These are phyloP conservation scores for Camelus bactrianus DNA, from an alignment of 2,113 vertebrate species.

Conservation along the genomic window DNA sequence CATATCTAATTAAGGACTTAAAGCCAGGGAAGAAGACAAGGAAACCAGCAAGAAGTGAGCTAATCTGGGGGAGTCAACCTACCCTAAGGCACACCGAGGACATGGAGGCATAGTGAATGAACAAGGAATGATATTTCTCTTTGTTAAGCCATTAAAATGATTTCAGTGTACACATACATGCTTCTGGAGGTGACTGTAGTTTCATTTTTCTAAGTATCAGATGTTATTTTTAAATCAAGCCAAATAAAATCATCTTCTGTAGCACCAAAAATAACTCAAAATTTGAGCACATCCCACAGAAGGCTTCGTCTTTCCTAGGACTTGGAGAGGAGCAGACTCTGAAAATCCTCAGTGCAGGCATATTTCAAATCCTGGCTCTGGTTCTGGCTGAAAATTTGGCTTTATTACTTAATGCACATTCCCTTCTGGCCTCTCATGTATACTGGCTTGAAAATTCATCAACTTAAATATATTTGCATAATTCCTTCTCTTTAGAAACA, in stretches of 20 bases:
- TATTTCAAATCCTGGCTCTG: neutral
- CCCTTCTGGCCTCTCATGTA: neutral
- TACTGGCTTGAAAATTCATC: neutral
- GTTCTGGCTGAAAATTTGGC: neutral
- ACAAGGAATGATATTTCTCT: neutral
- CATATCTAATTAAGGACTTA: neutral
- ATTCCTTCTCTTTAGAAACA: conserved; percentile 51
- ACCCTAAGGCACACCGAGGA: neutral
- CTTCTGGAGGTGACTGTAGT: neutral
- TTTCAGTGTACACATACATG: neutral
- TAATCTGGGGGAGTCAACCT: neutral
- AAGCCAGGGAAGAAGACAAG: neutral
- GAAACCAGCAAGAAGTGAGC: neutral
- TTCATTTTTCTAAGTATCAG: conserved; percentile 19
- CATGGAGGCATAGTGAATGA: neutral
- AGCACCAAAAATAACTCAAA: neutral
- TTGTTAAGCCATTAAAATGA: neutral
- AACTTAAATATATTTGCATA: neutral
- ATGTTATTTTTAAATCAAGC: conserved; percentile 7
- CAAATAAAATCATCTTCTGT: neutral
- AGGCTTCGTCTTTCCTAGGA: neutral
- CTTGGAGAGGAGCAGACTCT: neutral
- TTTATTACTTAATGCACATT: neutral
- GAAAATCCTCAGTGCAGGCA: neutral
- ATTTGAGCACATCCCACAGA: neutral